These are phyloP conservation scores for Odocoileus virginianus DNA, from an alignment of 2,113 vertebrate genomes.

Conservation along the genomic window DNA sequence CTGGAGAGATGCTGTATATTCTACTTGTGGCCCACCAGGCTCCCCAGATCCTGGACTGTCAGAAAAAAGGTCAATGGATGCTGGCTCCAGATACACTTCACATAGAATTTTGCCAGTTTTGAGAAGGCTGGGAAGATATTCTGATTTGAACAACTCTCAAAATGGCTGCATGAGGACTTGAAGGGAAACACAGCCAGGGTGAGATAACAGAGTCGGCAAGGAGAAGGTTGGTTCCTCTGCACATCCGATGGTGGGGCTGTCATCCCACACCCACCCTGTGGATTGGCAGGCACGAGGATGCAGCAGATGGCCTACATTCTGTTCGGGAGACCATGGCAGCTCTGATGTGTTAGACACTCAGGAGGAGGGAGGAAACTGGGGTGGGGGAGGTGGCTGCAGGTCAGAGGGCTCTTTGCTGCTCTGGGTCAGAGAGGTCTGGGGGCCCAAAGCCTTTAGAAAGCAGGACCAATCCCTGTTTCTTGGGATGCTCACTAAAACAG, in stretches of 20 bases:
- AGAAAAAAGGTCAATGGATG: constrained; percentile 45
- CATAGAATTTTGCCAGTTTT: constrained; percentile 14
- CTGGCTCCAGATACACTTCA: constrained; percentile 20
- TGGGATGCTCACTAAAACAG: constrained; percentile 1
- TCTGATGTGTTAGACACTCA: constrained; percentile 70
- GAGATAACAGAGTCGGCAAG: constrained; percentile 29
- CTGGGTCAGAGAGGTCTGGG: not conserved
- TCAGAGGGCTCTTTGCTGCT: constrained; percentile 13
- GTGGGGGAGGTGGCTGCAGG: not conserved
- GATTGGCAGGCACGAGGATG: constrained; percentile 60
- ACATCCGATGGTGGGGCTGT: constrained; percentile 10
- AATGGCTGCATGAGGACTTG: constrained; percentile 51
- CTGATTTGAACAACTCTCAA: constrained; percentile 48
- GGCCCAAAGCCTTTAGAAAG: constrained; percentile 9
- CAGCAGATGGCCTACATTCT: constrained; percentile 73
- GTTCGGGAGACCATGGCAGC: constrained; percentile 60
- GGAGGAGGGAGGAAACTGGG: constrained; percentile 46
- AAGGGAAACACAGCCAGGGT: not conserved
- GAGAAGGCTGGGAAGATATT: not conserved
- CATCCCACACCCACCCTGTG: not conserved
- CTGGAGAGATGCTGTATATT: not conserved
- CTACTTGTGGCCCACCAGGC: not conserved
- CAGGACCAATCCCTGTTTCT: not conserved
- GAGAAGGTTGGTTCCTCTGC: constrained; percentile 49
- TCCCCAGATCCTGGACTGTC: constrained; percentile 34